Percentiles rank a stretch among this genome's conserved stretches.
Conservation (phyloP, 2,113 vertebrate genomes). For the Sapajus apella region DNA sequence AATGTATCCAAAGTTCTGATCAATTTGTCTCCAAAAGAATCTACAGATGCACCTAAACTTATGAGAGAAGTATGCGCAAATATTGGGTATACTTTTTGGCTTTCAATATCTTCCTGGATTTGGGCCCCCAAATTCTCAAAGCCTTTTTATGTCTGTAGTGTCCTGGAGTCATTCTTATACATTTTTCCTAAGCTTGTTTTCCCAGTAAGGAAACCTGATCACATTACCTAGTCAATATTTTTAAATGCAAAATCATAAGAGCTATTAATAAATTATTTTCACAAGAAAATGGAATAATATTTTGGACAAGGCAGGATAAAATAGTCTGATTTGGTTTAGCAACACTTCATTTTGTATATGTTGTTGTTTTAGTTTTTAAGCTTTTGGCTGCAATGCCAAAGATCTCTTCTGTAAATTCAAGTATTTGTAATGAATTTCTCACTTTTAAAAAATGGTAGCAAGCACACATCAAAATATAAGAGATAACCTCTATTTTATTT, state of each 20-base stretch:
- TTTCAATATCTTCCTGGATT: background rate
- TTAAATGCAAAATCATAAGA: background rate
- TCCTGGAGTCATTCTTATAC: background rate
- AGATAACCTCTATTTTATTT: background rate
- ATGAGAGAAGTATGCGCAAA: background rate
- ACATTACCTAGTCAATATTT: background rate
- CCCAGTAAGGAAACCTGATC: background rate
- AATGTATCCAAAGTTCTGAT: constrained; percentile 16
- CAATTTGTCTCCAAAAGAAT: background rate
- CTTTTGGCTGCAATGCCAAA: background rate
- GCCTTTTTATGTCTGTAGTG: background rate
- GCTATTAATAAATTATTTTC: background rate
- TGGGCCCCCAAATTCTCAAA: background rate
- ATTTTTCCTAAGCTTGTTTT: background rate
- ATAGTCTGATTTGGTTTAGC: background rate
- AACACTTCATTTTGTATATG: background rate
- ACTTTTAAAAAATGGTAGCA: constrained; percentile 8
- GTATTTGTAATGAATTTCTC: constrained; percentile 18
- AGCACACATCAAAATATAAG: background rate
- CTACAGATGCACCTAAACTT: background rate
- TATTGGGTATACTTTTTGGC: background rate
- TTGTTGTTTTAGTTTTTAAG: background rate
- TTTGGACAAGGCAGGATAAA: background rate
- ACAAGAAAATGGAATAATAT: background rate
- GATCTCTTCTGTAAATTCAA: constrained; percentile 6